A percentile compares a stretch with the other conserved stretches of the same genome.
Conservation (phyloP, 2,888 invertebrate species). For the Platycheirus albimanus region DNA sequence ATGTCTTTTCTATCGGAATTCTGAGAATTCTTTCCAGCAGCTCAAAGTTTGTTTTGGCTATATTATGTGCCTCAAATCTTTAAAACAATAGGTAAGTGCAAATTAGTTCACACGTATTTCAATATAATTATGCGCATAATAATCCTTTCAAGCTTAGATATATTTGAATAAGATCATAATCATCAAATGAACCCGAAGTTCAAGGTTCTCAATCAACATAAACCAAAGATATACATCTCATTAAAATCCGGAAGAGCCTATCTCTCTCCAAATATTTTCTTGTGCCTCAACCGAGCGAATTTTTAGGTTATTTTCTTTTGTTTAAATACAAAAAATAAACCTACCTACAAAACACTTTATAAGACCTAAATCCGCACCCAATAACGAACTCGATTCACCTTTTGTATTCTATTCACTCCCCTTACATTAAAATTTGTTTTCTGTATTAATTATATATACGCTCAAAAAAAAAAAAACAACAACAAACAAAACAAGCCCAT, state of each 20-base stretch:
- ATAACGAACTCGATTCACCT: background rate
- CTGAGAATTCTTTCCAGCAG: too few relatives aligned
- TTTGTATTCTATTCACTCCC: background rate
- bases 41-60: too few relatives aligned
- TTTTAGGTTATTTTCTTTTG: background rate
- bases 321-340: too few relatives aligned
- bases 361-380: background rate
- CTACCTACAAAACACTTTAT: background rate
- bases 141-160: too few relatives aligned
- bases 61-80: too few relatives aligned
- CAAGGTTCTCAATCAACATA: background rate
- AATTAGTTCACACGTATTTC: too few relatives aligned
- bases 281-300: too few relatives aligned
- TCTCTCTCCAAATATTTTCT: background rate
- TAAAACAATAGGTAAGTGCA: too few relatives aligned
- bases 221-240: background rate
- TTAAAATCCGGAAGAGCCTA: background rate
- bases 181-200: too few relatives aligned
- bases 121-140: too few relatives aligned
- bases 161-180: too few relatives aligned
- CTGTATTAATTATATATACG: conserved; percentile 1
- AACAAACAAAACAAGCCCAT: conserved; percentile 10
- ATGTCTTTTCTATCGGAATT: too few relatives aligned
- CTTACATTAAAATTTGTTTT: conserved; percentile 1
- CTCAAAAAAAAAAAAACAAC: conserved; percentile 13